Evolutionary conservation across 2,113 vertebrate genomes (phyloP).

Genomic region (Pimephales promelas): DNA sequence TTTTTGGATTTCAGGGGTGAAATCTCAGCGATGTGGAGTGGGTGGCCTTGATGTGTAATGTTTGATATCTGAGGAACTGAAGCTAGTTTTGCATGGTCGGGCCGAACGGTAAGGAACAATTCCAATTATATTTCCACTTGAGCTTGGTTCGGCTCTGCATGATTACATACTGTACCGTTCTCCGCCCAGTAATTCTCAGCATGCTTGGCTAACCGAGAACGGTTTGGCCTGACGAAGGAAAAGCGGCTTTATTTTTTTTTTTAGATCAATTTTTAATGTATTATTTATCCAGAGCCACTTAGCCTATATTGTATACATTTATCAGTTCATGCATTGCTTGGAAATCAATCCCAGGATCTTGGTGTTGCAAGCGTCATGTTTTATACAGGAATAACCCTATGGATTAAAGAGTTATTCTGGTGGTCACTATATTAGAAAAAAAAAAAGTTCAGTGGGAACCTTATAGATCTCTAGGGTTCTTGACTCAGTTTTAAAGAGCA

Average conservation of each 20-base stretch:
- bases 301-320: not conserved
- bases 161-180: no score
- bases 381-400: not conserved
- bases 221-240: no score
- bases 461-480: no score
- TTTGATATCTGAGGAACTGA: not conserved
- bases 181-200: no score
- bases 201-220: no score
- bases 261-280: not conserved
- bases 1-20: conserved; percentile 35
- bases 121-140: no score
- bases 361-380: not conserved
- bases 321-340: not conserved
- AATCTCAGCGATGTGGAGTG: conserved; percentile 35
- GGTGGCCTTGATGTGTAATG: conserved; percentile 38
- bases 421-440: not conserved
- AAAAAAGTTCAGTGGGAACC: no score
- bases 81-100: no score
- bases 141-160: no score
- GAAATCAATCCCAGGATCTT: not conserved
- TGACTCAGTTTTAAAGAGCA: no score
- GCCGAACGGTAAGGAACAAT: no score
- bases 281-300: not conserved
- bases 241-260: no score
- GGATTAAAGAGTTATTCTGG: not conserved